Percentiles rank a stretch among this genome's conserved stretches.
Evolutionary conservation across 2,113 vertebrate genomes (phyloP).

Genomic region (Grammomys dolichurus): DNA sequence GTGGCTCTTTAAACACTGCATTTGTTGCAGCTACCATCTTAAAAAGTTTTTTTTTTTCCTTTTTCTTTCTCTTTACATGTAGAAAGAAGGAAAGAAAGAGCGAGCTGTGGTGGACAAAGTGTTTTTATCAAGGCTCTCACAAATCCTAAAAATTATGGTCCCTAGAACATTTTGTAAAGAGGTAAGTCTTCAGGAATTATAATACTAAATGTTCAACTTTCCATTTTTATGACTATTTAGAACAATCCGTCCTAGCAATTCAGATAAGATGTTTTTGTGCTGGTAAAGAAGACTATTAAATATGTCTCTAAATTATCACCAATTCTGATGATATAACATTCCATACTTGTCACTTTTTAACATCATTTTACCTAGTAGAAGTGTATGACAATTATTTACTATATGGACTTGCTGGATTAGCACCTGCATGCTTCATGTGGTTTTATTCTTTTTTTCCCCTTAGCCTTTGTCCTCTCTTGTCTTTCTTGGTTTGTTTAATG

Average conservation of each 20-base stretch:
- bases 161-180: slow-evolving; percentile 94
- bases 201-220: slow-evolving; percentile 49
- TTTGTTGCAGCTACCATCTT: slow-evolving; percentile 11
- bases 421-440: not conserved
- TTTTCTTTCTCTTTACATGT: slow-evolving; percentile 25
- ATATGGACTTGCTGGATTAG: not conserved
- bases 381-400: not conserved
- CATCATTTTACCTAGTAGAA: not conserved
- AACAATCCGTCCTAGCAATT: slow-evolving; percentile 2
- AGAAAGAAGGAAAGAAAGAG: slow-evolving; percentile 96
- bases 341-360: not conserved
- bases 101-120: slow-evolving; percentile 93
- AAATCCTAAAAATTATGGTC: slow-evolving; percentile 94
- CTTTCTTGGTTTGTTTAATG: not conserved
- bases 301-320: slow-evolving; percentile 31
- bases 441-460: not conserved
- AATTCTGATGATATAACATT: not conserved
- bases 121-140: slow-evolving; percentile 91
- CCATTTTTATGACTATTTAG: not conserved
- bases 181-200: slow-evolving; percentile 86
- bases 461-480: slow-evolving; percentile 1
- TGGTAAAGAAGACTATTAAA: not conserved
- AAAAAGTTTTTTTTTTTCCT: not conserved
- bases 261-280: slow-evolving; percentile 18
- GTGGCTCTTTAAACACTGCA: not conserved